Base-by-base conservation (phyloP, 2,888 invertebrate genomes). In the Chrysolina haemoptera region DNA sequence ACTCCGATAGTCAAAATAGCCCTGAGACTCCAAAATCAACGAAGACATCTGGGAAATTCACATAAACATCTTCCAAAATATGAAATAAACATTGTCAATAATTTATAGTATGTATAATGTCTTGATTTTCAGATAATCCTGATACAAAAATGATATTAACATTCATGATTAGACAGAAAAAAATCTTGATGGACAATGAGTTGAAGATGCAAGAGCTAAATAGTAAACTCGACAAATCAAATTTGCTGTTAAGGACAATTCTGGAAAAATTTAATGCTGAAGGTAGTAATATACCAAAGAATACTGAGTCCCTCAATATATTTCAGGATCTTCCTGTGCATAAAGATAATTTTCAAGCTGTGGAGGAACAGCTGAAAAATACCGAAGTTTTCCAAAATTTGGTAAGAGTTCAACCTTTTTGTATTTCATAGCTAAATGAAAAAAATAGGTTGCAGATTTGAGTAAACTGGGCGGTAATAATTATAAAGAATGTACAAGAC, bases 401-500 rank as follows among this genome's bases (percentile, higher is more conserved):
- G 43, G 43, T 43, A 43, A 43, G 43, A 43, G 12, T 12, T 43
- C 43, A 43, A 43, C 43, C 12, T 43, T 43, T 43, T 43, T 43
- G 27, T 27, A 43, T 43, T 43, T 43, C 12, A 43, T 43, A 43
- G 43, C 9, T 43, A 12, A 43, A 43, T 43, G 12, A 43, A 43
- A 43, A 43, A 43, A 43, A 43, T 43, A 43, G 43, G 8, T 43
- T 43, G 43, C 43, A 43, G 43, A 43, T 43, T 43, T 43, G 43
- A 43, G 43, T 43, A 43, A 43, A 43, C 12, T 43, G 43, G 43
- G 43, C 1, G 43, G 43, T 43, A 43, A 43, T 12, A 43, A 43
- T 43, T 43, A 43, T 9, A 59, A 59, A 62, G 62, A 35, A 62
- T 20, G 20, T 12, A 20, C 62, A 12, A 35, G 62, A 62, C 62